phyloP scores from a whole-genome alignment of 2,888 invertebrate genomes.

The Drosophila recens region DNA sequence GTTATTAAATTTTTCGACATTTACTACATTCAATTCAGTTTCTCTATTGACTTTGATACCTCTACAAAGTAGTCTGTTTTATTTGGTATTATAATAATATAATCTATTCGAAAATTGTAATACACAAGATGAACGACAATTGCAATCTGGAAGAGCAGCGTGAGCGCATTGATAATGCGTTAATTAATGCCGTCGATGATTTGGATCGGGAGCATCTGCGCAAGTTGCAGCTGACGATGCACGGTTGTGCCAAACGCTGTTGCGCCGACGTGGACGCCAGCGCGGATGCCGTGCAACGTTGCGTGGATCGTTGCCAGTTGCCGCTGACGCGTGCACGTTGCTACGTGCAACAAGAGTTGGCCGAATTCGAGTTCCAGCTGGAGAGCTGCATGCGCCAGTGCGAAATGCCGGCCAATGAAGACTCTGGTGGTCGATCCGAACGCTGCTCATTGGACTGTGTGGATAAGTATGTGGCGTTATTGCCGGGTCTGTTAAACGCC shows the following conservation, averaged over 20 bases:
- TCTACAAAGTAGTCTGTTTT: background rate
- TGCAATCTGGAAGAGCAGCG: slow-evolving; percentile 89
- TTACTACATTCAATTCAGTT: too few species aligned
- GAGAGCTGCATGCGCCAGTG: slow-evolving; percentile 88
- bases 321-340: slow-evolving; percentile 91
- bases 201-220: slow-evolving; percentile 91
- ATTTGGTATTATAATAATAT: background rate
- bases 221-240: slow-evolving; percentile 95
- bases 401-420: slow-evolving; percentile 5
- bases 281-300: slow-evolving; percentile 91
- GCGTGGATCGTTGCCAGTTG: slow-evolving; percentile 91
- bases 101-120: background rate
- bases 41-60: background rate
- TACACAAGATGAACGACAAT: slow-evolving; percentile 27
- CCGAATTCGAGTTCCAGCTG: slow-evolving; percentile 86
- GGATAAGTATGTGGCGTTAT: slow-evolving; percentile 90
- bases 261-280: slow-evolving; percentile 90
- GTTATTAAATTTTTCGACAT: too few species aligned
- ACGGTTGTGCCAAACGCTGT: slow-evolving; percentile 93
- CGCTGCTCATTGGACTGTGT: slow-evolving; percentile 87
- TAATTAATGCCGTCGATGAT: slow-evolving; percentile 92
- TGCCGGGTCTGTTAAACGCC: slow-evolving; percentile 90
- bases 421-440: slow-evolving; percentile 22
- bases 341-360: slow-evolving; percentile 86
- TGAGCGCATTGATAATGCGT: slow-evolving; percentile 91